A percentile compares a stretch with the other conserved stretches of the same genome.
Evolutionary conservation across 2,888 invertebrate species (phyloP).

Genomic region (Ceratothoa steindachneri): DNA sequence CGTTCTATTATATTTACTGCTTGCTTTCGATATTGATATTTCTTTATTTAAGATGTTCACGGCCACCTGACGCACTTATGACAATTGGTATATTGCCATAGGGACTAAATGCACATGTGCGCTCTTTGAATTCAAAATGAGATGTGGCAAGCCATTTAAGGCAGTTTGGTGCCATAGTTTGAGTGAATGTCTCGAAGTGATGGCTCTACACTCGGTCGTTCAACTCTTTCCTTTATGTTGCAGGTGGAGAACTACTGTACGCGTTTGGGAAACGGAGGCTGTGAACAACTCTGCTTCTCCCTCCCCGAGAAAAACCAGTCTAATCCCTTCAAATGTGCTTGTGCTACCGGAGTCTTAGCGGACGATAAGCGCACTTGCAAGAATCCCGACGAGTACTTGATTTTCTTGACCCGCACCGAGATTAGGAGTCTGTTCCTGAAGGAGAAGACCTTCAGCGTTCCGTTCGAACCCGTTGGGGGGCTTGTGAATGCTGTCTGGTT

Average conservation of each 20-base stretch:
- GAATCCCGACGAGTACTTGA: constrained; percentile 78
- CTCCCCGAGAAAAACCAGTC: constrained; percentile 60
- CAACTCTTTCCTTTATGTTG: not conserved
- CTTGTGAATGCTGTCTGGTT: constrained; percentile 89
- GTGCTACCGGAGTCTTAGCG: constrained; percentile 75
- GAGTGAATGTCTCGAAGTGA: too few species aligned
- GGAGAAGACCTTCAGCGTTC: constrained; percentile 72
- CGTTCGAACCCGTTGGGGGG: constrained; percentile 70
- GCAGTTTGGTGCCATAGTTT: too few species aligned
- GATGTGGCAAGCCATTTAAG: too few species aligned
- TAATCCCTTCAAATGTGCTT: constrained; percentile 70
- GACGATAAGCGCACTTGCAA: constrained; percentile 67
- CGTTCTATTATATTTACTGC: too few species aligned
- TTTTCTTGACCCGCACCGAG: constrained; percentile 90
- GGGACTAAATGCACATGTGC: too few species aligned
- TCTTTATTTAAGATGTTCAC: too few species aligned
- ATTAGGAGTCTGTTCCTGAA: constrained; percentile 86
- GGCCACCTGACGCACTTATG: too few species aligned
- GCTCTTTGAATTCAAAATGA: too few species aligned
- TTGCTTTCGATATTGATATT: too few species aligned
- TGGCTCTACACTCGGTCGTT: too few species aligned
- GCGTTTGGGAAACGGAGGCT: constrained; percentile 70
- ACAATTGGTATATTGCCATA: too few species aligned
- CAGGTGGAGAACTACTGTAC: constrained; percentile 66
- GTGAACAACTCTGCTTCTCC: constrained; percentile 93